Evolutionary conservation across 2,113 vertebrate species (phyloP).

Genomic region (Oreochromis spilurus): DNA sequence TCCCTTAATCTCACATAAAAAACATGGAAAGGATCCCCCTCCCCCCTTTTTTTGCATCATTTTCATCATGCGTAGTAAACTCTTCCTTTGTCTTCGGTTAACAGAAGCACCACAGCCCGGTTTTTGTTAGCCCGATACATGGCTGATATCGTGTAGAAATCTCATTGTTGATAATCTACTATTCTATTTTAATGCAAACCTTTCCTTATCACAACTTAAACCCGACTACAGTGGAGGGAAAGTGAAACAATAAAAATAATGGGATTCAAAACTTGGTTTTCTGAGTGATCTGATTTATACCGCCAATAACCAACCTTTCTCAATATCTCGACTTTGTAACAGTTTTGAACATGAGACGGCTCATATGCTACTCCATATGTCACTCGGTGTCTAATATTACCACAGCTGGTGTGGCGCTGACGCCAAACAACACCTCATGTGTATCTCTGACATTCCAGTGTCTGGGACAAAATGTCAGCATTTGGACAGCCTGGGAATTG

Average conservation of each 20-base stretch:
- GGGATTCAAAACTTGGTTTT: background rate
- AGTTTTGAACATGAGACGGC: background rate
- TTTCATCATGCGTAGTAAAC: background rate
- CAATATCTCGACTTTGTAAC: background rate
- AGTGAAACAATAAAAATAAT: background rate
- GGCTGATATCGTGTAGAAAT: background rate
- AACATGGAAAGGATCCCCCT: background rate
- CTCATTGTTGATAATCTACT: fast-evolving
- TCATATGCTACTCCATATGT: background rate
- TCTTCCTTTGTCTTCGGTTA: background rate
- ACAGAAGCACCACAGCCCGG: background rate
- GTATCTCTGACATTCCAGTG: background rate
- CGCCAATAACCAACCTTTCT: background rate
- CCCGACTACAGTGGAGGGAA: background rate
- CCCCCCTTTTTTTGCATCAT: background rate
- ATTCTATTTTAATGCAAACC: background rate
- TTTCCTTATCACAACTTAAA: background rate
- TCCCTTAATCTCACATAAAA: background rate
- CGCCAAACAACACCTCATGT: background rate
- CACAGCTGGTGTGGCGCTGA: background rate
- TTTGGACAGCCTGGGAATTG: background rate
- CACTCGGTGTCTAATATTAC: background rate
- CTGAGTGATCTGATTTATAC: background rate
- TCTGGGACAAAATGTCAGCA: background rate
- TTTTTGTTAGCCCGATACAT: background rate